A percentile compares a stretch with the other conserved stretches of the same genome.
phyloP scores from a whole-genome alignment of 2,888 invertebrate genomes.

The Brassicogethes aeneus region DNA sequence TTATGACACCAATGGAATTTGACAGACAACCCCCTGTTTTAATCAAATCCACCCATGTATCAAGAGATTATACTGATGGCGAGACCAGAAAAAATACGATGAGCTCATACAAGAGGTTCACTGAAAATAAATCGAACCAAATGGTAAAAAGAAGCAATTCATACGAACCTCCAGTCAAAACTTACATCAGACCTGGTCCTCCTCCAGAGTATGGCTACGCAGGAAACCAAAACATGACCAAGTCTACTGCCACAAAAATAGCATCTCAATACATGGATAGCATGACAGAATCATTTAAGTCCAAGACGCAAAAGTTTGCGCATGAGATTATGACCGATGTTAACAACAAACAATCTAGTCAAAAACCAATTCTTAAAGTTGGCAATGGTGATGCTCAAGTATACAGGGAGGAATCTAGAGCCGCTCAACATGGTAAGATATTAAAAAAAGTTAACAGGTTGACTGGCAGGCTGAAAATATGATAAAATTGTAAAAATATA shows the following conservation, averaged over 20 bases:
- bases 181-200: constrained; percentile 45
- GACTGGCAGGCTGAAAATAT: too few relatives aligned
- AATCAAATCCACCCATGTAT: background rate
- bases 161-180: constrained; percentile 23
- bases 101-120: constrained; percentile 25
- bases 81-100: constrained; percentile 17
- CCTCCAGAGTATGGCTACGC: constrained; percentile 52
- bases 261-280: constrained; percentile 56
- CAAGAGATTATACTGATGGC: constrained; percentile 10
- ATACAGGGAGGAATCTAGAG: constrained; percentile 60
- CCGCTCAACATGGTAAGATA: constrained; percentile 63
- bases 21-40: constrained; percentile 44
- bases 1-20: constrained; percentile 54
- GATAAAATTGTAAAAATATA: too few relatives aligned
- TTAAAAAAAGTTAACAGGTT: too few relatives aligned
- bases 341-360: constrained; percentile 32
- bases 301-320: constrained; percentile 59
- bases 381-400: constrained; percentile 52
- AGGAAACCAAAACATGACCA: constrained; percentile 36
- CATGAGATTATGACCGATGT: constrained; percentile 56
- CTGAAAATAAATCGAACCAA: constrained; percentile 28
- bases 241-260: constrained; percentile 42
- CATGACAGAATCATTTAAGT: constrained; percentile 58
- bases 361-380: constrained; percentile 41
- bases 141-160: constrained; percentile 27